A percentile compares a stretch with the other conserved stretches of the same genome.
phyloP scores from a whole-genome alignment of 2,797 vertebrate genomes.

The Pangasius macronema region DNA sequence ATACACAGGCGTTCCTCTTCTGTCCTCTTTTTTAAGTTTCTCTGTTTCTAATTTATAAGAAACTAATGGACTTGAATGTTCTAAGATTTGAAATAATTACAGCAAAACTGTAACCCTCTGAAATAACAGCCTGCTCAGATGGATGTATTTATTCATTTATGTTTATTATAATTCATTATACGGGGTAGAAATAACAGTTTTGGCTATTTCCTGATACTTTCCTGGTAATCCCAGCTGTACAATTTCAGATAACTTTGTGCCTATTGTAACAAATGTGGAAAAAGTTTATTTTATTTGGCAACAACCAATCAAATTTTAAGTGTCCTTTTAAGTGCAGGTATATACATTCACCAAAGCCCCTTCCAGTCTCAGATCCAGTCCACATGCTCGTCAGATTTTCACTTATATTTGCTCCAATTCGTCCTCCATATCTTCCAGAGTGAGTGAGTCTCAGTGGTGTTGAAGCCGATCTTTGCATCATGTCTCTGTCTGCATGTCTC shows the following conservation, averaged over 20 bases:
- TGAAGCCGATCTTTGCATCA: neutral
- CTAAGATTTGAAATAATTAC: neutral
- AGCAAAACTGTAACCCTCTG: conserved; percentile 10
- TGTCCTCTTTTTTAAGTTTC: neutral
- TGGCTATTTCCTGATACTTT: neutral
- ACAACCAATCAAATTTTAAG: conserved; percentile 25
- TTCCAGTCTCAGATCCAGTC: neutral
- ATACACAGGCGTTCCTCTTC: neutral
- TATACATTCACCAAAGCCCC: conserved; percentile 23
- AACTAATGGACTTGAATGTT: neutral
- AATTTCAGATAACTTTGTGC: neutral
- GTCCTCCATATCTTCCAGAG: neutral
- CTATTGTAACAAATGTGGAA: conserved; percentile 9
- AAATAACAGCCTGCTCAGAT: neutral
- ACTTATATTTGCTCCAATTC: neutral
- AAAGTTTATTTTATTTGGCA: conserved; percentile 19
- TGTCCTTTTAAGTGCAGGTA: conserved; percentile 69
- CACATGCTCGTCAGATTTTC: neutral
- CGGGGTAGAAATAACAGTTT: neutral
- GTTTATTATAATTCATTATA: neutral
- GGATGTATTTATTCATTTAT: neutral
- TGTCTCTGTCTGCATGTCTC: neutral
- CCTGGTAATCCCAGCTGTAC: neutral
- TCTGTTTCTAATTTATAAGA: neutral
- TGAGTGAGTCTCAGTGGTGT: neutral